Percentiles rank a stretch among this genome's conserved stretches.
Evolutionary conservation across 2,113 vertebrate genomes (phyloP).

Genomic region (Willisornis vidua): DNA sequence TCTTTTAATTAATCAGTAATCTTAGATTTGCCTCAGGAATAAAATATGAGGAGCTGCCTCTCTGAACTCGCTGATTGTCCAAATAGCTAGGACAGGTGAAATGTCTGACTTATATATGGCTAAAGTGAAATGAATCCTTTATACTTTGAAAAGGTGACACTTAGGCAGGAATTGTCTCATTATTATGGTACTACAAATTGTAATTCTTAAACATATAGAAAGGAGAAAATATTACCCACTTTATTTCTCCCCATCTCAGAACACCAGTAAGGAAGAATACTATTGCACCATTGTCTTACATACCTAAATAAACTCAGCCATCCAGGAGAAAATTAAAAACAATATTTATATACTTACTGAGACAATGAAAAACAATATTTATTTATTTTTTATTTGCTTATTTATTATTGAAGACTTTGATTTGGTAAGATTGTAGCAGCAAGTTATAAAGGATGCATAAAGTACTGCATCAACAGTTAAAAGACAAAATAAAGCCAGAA

Average conservation of each 20-base stretch:
- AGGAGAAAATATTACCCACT: neutral
- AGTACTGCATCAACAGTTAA: neutral
- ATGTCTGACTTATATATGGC: neutral
- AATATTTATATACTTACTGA: too few species aligned
- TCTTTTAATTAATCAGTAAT: neutral
- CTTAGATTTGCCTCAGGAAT: neutral
- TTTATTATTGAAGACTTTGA: neutral
- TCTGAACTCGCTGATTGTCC: neutral
- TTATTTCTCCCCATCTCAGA: neutral
- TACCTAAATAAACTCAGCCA: neutral
- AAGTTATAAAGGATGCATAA: neutral
- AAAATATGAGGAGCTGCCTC: neutral
- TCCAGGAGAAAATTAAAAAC: neutral
- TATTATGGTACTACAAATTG: neutral
- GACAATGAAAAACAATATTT: neutral
- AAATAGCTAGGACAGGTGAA: neutral
- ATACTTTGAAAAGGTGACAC: neutral
- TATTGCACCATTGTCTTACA: neutral
- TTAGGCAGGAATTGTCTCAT: neutral
- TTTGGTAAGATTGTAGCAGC: neutral
- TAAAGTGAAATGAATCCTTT: neutral
- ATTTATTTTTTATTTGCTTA: neutral
- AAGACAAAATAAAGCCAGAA: neutral
- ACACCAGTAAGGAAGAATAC: neutral
- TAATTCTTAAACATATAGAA: neutral